These are phyloP conservation scores for Apostichopus japonicus DNA, from an alignment of 35 echinoderm and acorn worm species.

Conservation along the genomic window DNA sequence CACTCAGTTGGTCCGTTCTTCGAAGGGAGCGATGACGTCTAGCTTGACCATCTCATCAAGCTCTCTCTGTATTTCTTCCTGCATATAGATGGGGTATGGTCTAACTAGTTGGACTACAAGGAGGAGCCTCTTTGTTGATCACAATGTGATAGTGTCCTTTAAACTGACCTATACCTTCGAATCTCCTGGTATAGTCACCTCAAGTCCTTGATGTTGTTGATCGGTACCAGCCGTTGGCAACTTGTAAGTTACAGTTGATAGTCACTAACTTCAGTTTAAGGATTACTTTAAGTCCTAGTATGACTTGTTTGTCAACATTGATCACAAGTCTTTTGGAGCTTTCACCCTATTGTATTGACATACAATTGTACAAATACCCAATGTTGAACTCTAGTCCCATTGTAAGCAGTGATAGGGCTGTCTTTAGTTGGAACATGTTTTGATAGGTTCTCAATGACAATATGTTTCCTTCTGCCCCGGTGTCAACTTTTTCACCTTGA, in stretches of 20 bases:
- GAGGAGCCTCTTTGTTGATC: constrained; percentile 23
- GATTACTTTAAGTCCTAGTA: too few species aligned
- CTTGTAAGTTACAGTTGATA: constrained; percentile 9
- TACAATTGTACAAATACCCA: constrained; percentile 3
- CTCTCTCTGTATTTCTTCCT: constrained; percentile 48
- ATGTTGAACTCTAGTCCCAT: constrained; percentile 38
- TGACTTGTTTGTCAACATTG: constrained; percentile 49
- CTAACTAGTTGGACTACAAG: constrained; percentile 59
- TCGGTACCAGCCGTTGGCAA: not conserved
- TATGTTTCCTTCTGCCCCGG: constrained; percentile 52
- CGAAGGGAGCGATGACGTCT: constrained; percentile 38
- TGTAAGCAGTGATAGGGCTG: constrained; percentile 30
- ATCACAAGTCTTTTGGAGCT: constrained; percentile 25
- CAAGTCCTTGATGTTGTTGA: constrained; percentile 13
- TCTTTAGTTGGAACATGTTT: constrained; percentile 26
- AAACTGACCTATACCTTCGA: constrained; percentile 55
- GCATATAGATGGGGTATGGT: constrained; percentile 42
- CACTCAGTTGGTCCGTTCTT: constrained; percentile 66
- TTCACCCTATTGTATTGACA: constrained; percentile 26
- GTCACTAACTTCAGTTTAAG: too few species aligned
- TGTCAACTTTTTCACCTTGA: constrained; percentile 45
- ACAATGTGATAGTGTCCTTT: constrained; percentile 58
- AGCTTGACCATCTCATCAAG: constrained; percentile 51
- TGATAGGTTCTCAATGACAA: constrained; percentile 14
- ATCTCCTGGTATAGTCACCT: constrained; percentile 36